Conservation (phyloP, 2,888 invertebrate genomes). For the Lepidonotus clava region DNA sequence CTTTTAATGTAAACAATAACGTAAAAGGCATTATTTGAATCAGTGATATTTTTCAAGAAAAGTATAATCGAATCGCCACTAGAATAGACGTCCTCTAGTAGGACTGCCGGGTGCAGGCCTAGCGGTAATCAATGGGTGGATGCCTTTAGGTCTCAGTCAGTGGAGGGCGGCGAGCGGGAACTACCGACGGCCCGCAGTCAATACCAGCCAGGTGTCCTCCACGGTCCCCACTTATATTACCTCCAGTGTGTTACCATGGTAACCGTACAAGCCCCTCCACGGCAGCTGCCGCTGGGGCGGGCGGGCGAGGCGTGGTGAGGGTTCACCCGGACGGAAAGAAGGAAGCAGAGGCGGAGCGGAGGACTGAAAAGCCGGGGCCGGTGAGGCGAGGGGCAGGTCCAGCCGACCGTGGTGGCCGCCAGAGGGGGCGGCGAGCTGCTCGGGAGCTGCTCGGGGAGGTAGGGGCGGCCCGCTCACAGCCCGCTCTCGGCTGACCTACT, state of each 20-base stretch:
- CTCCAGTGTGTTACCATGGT: conserved; percentile 38
- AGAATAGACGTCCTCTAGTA: too few species aligned
- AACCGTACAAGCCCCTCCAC: conserved; percentile 45
- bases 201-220: conserved; percentile 30
- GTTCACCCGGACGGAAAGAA: conserved; percentile 1
- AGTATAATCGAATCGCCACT: too few species aligned
- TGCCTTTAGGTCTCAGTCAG: too few species aligned
- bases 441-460: neutral
- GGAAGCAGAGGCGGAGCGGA: conserved; percentile 11
- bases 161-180: conserved; percentile 1
- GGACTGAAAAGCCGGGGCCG: conserved; percentile 18
- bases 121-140: too few species aligned
- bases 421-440: neutral
- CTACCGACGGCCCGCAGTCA: neutral
- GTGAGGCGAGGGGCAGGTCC: neutral
- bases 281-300: conserved; percentile 46
- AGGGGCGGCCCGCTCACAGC: neutral
- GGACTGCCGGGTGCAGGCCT: too few species aligned
- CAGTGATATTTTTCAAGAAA: too few species aligned
- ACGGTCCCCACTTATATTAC: conserved; percentile 37
- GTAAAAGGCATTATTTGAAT: too few species aligned
- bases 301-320: neutral
- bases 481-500: neutral
- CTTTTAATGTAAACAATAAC: too few species aligned
- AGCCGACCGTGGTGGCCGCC: conserved; percentile 16